Base-by-base conservation (phyloP, 2,797 vertebrate species). In the Peromyscus eremicus region DNA sequence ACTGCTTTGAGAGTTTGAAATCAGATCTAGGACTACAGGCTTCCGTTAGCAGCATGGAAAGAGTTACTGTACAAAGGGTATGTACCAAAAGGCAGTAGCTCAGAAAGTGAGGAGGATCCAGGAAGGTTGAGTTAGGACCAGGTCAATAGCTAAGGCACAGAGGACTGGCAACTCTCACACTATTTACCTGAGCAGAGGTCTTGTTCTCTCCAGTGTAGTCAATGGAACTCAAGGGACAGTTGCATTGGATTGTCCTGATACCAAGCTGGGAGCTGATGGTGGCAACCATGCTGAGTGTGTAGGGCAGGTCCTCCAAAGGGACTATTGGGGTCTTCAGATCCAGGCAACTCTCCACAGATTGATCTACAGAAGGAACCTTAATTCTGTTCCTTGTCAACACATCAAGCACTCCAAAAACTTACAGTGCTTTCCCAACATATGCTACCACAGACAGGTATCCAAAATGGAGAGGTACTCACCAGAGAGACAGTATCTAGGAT, bases 181-280 rank as follows among this genome's bases (percentile, higher is more conserved):
- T 43, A 76, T 34, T 71, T 60, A 99, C 99, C 96, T 98, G 98
- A 94, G 98, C 99, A 83, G 98, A 97, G 29, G 98, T 99, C 71
- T 98, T 98, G 77, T 99, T 98, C 84, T 98, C 52, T 76, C 97
- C 98, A 17, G 98, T 98, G 96, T 99, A 99, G 96, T 98, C 95
- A 34, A 99, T 79, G 68, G 99, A 98, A 34, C 98, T 98, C 97
- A 99, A 98, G 71, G 97, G 55, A 92, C 98, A 99, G 95, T 97
- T 99, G 97, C 99, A 99, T 92, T 99, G 98, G 32, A 99, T 98
- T 94, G 97, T 99, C 91, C 97, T 97, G 87, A 99, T 97, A 90
- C 98, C 98, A 40, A 98, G 98, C 91, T 98, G 98, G 94, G 99
- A 99, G 77, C 89, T 98, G 95, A 99, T 79, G 43, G 97, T 97